phyloP scores from a whole-genome alignment of 2,113 vertebrate species.

The Corydoras sp. region DNA sequence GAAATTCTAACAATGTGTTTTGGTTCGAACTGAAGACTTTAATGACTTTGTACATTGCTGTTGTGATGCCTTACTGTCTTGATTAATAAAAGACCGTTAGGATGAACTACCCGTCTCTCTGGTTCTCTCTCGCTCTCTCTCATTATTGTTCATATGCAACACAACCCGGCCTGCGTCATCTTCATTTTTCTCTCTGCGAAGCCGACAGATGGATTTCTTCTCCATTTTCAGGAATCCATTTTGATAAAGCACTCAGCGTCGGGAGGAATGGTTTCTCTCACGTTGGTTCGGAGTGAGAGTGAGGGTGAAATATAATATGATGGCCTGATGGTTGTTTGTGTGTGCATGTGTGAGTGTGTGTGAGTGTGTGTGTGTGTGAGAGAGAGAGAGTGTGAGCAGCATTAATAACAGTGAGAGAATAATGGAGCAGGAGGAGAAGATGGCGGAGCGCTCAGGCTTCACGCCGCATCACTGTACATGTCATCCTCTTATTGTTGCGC shows the following conservation, averaged over 20 bases:
- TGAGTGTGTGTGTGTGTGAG: background rate
- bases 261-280: constrained; percentile 1
- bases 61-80: constrained; percentile 49
- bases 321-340: constrained; percentile 1
- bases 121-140: background rate
- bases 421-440: constrained; percentile 29
- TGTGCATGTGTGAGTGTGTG: too few relatives aligned
- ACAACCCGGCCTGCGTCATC: background rate
- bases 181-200: constrained; percentile 8
- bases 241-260: constrained; percentile 24
- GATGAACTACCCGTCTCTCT: constrained; percentile 13
- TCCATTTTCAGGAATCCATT: constrained; percentile 39
- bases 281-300: background rate
- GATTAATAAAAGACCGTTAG: constrained; percentile 44
- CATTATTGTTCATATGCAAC: constrained; percentile 5
- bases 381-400: constrained; percentile 1
- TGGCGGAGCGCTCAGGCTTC: constrained; percentile 34
- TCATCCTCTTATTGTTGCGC: constrained; percentile 47
- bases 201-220: constrained; percentile 34
- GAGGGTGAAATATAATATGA: constrained; percentile 42
- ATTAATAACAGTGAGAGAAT: constrained; percentile 2
- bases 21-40: constrained; percentile 39
- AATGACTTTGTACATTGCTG: constrained; percentile 45
- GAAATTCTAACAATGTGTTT: constrained; percentile 37
- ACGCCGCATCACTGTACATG: constrained; percentile 47